Conservation (phyloP, 2,797 vertebrate genomes). For the Austrolebias charrua region DNA sequence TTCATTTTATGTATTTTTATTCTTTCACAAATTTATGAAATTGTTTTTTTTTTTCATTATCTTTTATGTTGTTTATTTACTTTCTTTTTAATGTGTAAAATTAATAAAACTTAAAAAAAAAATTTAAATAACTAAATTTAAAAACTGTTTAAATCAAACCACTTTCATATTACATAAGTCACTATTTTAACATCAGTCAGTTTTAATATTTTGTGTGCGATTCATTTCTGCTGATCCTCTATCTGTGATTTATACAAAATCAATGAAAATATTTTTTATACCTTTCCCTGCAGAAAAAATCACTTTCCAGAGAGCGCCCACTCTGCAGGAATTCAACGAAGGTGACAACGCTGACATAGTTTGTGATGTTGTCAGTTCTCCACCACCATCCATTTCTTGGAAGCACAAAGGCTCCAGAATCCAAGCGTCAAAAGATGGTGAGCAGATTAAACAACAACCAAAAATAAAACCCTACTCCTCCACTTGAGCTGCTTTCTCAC, state of each 20-base stretch:
- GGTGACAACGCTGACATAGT: constrained; percentile 90
- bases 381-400: constrained; percentile 92
- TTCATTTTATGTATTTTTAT: too few species aligned
- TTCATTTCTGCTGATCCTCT: too few species aligned
- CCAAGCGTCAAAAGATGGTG: constrained; percentile 90
- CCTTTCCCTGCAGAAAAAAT: constrained; percentile 87
- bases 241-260: not conserved
- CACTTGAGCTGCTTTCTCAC: constrained; percentile 26
- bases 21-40: too few species aligned
- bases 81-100: too few species aligned
- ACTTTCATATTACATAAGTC: too few species aligned
- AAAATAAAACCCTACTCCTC: constrained; percentile 2
- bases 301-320: constrained; percentile 91
- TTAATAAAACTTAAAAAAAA: too few species aligned
- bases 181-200: too few species aligned
- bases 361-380: constrained; percentile 92
- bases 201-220: too few species aligned
- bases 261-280: not conserved
- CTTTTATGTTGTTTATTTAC: too few species aligned
- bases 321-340: constrained; percentile 94
- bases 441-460: constrained; percentile 48
- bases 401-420: constrained; percentile 88
- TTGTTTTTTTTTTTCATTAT: too few species aligned
- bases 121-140: too few species aligned
- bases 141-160: too few species aligned